Evolutionary conservation across 1,140 invertebrate species (phyloP).

Genomic region (Probaryconus sp.): DNA sequence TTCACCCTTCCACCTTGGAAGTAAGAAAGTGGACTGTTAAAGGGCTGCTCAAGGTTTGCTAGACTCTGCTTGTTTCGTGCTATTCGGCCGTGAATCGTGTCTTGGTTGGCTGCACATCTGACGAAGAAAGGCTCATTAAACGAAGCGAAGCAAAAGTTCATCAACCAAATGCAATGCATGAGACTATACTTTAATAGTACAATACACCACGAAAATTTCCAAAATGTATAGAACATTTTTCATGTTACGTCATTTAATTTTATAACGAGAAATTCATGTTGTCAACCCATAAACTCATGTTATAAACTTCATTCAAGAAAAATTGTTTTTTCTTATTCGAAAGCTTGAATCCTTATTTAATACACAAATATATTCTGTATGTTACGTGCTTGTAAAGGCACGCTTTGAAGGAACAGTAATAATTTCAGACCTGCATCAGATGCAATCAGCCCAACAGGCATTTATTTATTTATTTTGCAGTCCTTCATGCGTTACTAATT

Average conservation of each 20-base stretch:
- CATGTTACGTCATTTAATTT: too few species aligned
- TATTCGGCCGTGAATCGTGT: constrained; percentile 32
- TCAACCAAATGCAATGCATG: too few species aligned
- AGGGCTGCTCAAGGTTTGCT: constrained; percentile 67
- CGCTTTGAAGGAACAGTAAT: constrained; percentile 23
- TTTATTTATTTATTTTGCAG: constrained; percentile 54
- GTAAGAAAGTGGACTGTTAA: constrained; percentile 65
- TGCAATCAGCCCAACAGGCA: constrained; percentile 39
- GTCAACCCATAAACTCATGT: too few species aligned
- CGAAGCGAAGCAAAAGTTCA: constrained; percentile 7
- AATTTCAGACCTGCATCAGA: constrained; percentile 31
- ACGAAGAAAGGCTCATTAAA: not conserved
- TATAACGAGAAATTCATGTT: too few species aligned
- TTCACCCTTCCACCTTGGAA: constrained; percentile 7
- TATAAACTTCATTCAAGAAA: too few species aligned
- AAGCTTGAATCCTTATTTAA: not conserved
- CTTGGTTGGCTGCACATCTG: constrained; percentile 25
- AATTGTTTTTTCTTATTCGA: too few species aligned
- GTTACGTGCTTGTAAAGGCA: not conserved
- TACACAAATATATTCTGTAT: not conserved
- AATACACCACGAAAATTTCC: too few species aligned
- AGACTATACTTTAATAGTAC: too few species aligned
- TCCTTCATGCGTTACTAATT: constrained; percentile 54
- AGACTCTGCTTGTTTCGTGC: constrained; percentile 36
- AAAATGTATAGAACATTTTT: too few species aligned